A percentile compares a stretch with the other conserved stretches of the same genome.
Conservation (phyloP, 2,888 invertebrate genomes). For the Epinotia ramella region DNA sequence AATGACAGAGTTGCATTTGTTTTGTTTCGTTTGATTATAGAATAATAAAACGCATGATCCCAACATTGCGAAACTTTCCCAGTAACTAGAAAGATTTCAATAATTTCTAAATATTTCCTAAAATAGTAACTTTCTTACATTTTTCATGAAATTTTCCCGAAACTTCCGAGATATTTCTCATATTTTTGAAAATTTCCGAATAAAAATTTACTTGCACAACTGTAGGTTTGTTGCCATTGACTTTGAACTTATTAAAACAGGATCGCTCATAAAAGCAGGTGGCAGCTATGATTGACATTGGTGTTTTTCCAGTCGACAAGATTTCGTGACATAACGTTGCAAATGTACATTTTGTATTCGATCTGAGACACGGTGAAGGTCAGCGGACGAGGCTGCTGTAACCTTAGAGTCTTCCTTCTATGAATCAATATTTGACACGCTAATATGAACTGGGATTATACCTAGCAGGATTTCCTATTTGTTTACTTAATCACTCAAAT, state of each 20-base stretch:
- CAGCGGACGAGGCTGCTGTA: constrained; percentile 24
- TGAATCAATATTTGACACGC: constrained; percentile 32
- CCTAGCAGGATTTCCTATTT: background rate
- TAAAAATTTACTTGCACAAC: too few relatives aligned
- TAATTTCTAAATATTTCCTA: too few relatives aligned
- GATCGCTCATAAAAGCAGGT: background rate
- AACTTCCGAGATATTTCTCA: too few relatives aligned
- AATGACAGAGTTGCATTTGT: too few relatives aligned
- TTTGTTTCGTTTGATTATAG: too few relatives aligned
- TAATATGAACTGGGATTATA: constrained; percentile 11
- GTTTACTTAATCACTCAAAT: background rate
- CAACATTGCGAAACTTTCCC: too few relatives aligned
- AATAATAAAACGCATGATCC: too few relatives aligned
- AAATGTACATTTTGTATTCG: constrained; percentile 34
- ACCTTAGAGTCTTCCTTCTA: constrained; percentile 40
- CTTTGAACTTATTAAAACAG: background rate
- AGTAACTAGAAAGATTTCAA: too few relatives aligned
- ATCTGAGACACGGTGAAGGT: constrained; percentile 19
- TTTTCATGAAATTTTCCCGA: too few relatives aligned
- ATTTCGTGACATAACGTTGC: constrained; percentile 33
- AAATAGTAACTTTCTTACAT: too few relatives aligned
- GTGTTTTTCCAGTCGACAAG: constrained; percentile 28
- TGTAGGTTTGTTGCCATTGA: background rate
- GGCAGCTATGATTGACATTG: constrained; percentile 10
- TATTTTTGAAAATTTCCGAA: too few relatives aligned